A percentile compares a stretch with the other conserved stretches of the same genome.
phyloP scores from a whole-genome alignment of 1,140 invertebrate genomes.

The Dendroctonus valens region DNA sequence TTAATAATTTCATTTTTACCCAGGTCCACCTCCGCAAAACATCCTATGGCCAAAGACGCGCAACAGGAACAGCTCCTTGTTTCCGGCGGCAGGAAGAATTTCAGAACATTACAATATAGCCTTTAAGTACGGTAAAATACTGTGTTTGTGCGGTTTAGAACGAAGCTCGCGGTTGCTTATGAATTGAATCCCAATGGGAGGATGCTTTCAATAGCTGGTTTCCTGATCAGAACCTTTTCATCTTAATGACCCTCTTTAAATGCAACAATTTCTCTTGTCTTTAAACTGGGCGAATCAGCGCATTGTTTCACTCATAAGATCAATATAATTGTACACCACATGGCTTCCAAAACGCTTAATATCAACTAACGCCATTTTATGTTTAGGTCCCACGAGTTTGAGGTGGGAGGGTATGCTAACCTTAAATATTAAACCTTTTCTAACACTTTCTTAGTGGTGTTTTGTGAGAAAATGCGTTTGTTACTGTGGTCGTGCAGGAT shows the following conservation, averaged over 20 bases:
- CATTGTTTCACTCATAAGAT: too few relatives aligned
- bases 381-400: too few relatives aligned
- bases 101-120: too few relatives aligned
- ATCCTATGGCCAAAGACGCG: constrained; percentile 31
- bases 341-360: too few relatives aligned
- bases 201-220: not conserved
- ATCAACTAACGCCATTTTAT: too few relatives aligned
- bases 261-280: constrained; percentile 8
- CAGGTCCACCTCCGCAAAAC: constrained; percentile 6
- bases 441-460: too few relatives aligned
- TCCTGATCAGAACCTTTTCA: not conserved
- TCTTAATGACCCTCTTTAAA: too few relatives aligned
- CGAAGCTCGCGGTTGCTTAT: not conserved
- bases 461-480: too few relatives aligned
- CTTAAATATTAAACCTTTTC: too few relatives aligned
- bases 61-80: constrained; percentile 37
- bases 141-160: not conserved
- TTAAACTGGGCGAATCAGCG: not conserved
- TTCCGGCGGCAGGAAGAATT: constrained; percentile 38
- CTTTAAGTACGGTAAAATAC: not conserved
- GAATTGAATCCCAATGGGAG: not conserved
- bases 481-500: too few relatives aligned
- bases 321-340: too few relatives aligned
- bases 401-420: too few relatives aligned
- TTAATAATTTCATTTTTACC: not conserved